Conservation (phyloP, 2,113 vertebrate genomes). For the Dissostichus mawsoni region DNA sequence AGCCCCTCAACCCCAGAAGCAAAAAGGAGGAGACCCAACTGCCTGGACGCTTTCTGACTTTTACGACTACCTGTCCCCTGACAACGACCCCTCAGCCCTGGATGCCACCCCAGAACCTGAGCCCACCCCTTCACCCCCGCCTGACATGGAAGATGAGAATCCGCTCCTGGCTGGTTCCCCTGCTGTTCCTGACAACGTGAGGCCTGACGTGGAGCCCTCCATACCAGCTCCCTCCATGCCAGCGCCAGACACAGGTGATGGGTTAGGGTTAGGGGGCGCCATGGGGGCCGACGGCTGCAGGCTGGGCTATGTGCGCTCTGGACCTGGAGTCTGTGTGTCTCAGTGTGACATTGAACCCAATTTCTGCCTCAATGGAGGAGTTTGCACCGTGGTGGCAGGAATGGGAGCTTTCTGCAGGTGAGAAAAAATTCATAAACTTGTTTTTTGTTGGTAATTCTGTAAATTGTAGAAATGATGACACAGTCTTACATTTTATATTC, state of each 20-base stretch:
- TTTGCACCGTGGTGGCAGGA: constrained; percentile 76
- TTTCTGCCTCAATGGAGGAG: constrained; percentile 79
- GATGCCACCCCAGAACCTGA: constrained; percentile 89
- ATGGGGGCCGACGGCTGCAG: constrained; percentile 70
- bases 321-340: constrained; percentile 73
- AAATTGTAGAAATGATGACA: neutral
- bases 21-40: constrained; percentile 80
- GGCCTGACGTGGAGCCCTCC: constrained; percentile 20
- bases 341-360: constrained; percentile 76
- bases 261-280: constrained; percentile 57
- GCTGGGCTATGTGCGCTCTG: constrained; percentile 74
- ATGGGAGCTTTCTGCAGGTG: constrained; percentile 81
- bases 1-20: constrained; percentile 69
- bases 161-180: constrained; percentile 69
- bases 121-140: constrained; percentile 81
- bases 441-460: neutral
- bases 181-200: constrained; percentile 60
- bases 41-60: constrained; percentile 88
- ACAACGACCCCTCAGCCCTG: constrained; percentile 89
- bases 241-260: constrained; percentile 38
- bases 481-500: neutral
- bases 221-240: constrained; percentile 48
- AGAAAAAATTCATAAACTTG: constrained; percentile 18
- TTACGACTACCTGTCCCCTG: constrained; percentile 91
- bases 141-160: constrained; percentile 84